Conservation (phyloP, 2,888 invertebrate genomes). For the Cheilosia urbana region DNA sequence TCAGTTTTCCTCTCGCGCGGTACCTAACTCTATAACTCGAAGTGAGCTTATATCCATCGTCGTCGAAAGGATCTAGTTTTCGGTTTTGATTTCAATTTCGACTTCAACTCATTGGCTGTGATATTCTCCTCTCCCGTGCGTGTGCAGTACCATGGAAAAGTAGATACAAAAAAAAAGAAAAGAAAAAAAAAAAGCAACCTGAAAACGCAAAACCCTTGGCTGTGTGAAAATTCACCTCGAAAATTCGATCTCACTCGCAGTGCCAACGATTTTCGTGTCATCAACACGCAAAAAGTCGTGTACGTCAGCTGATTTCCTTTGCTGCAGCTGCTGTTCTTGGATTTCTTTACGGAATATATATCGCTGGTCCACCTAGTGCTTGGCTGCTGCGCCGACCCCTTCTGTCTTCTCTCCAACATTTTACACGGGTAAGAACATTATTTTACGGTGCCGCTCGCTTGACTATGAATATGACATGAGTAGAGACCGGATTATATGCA, state of each 20-base stretch:
- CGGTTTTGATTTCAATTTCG: conserved; percentile 20
- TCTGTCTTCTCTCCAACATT: conserved; percentile 15
- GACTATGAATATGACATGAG: conserved; percentile 3
- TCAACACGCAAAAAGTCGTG: conserved; percentile 13
- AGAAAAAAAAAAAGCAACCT: neutral
- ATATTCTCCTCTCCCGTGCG: conserved; percentile 2
- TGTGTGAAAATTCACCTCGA: conserved; percentile 36
- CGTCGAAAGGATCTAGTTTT: conserved; percentile 29
- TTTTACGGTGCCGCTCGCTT: conserved; percentile 1
- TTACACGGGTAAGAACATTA: conserved; percentile 62
- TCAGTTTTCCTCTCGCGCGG: conserved; percentile 28
- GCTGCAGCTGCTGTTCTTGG: conserved; percentile 74
- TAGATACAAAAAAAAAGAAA: conserved; percentile 6
- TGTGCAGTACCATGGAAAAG: conserved; percentile 31
- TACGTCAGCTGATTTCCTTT: conserved; percentile 38
- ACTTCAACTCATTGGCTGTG: neutral
- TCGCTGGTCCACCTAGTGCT: neutral
- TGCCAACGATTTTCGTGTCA: conserved; percentile 40
- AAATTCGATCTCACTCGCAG: conserved; percentile 5
- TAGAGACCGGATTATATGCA: no score
- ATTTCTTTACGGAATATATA: conserved; percentile 44
- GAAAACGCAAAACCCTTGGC: conserved; percentile 7
- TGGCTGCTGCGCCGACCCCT: neutral
- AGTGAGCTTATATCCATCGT: conserved; percentile 25
- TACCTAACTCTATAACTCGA: conserved; percentile 6